phyloP scores from a whole-genome alignment of 2,113 vertebrate species.

The Pseudopipra pipra region DNA sequence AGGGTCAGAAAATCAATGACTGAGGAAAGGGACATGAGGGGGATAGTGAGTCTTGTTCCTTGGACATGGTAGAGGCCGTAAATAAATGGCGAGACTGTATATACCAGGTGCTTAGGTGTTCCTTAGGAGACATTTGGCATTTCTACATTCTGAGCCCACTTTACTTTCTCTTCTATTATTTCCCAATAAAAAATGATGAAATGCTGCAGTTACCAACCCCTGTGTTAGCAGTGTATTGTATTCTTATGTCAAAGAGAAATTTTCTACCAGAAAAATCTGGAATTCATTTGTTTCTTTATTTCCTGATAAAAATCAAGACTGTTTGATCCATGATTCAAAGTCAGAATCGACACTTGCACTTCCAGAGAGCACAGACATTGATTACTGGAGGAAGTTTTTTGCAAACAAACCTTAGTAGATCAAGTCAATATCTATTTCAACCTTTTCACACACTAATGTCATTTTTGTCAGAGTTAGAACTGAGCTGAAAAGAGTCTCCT shows the following conservation, averaged over 20 bases:
- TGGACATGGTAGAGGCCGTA: neutral
- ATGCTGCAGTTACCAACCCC: neutral
- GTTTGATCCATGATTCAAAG: slow-evolving; percentile 7
- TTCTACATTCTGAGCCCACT: neutral
- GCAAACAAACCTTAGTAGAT: slow-evolving; percentile 13
- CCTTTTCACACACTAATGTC: neutral
- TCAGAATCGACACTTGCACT: slow-evolving; percentile 14
- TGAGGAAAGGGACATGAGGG: neutral
- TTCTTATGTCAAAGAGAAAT: neutral
- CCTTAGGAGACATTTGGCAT: neutral
- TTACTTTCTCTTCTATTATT: neutral
- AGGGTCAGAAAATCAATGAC: neutral
- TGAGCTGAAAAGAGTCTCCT: neutral
- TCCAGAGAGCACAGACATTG: slow-evolving; percentile 26
- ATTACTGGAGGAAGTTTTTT: slow-evolving; percentile 19
- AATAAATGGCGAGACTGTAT: neutral
- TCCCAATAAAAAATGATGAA: neutral
- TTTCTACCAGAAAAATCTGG: neutral
- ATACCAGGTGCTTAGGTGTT: neutral
- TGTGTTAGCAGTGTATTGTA: neutral
- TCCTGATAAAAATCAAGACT: slow-evolving; percentile 1
- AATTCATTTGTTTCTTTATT: neutral
- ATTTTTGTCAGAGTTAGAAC: neutral
- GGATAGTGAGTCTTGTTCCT: neutral
- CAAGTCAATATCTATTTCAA: slow-evolving; percentile 38